Conservation (phyloP, 1,140 invertebrate genomes). For the Microplitis mediator region DNA sequence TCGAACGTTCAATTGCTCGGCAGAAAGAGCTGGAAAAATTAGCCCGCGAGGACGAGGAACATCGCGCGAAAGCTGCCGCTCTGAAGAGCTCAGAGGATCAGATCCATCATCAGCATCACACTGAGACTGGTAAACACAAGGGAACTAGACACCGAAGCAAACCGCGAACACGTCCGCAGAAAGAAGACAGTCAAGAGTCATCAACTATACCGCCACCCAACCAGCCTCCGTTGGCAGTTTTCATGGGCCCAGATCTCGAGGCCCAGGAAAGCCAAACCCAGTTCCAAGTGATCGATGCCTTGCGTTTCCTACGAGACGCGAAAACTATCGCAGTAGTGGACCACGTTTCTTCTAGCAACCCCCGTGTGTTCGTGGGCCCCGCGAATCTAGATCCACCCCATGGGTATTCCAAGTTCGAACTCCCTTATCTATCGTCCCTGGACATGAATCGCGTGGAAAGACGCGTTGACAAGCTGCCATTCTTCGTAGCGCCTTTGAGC, state of each 20-base stretch:
- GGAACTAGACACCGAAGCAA: slow-evolving; percentile 17
- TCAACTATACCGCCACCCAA: slow-evolving; percentile 64
- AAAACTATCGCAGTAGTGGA: slow-evolving; percentile 79
- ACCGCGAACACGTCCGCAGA: slow-evolving; percentile 1
- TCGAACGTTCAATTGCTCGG: slow-evolving; percentile 11
- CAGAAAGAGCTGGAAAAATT: slow-evolving; percentile 29
- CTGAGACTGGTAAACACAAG: slow-evolving; percentile 19
- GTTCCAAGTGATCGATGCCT: slow-evolving; percentile 70
- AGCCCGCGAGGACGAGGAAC: slow-evolving; percentile 26
- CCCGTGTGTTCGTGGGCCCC: slow-evolving; percentile 81
- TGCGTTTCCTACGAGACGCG: slow-evolving; percentile 71
- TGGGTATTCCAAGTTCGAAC: slow-evolving; percentile 79
- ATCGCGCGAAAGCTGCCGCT: slow-evolving; percentile 18
- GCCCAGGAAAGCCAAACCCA: slow-evolving; percentile 46
- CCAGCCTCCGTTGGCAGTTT: slow-evolving; percentile 81
- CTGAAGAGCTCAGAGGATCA: slow-evolving; percentile 8
- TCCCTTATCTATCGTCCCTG: slow-evolving; percentile 79
- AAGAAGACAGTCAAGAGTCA: slow-evolving; percentile 23
- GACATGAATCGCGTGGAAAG: slow-evolving; percentile 73
- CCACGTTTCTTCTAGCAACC: slow-evolving; percentile 68
- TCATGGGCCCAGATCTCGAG: slow-evolving; percentile 65
- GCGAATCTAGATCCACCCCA: slow-evolving; percentile 72
- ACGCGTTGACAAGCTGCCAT: slow-evolving; percentile 75
- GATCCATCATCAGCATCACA: slow-evolving; percentile 24
- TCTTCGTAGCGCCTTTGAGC: slow-evolving; percentile 83